Evolutionary conservation across 2,888 invertebrate genomes (phyloP), one percentile per base, ranked within the genome.

Genomic region (Dascillus cervinus): DNA sequence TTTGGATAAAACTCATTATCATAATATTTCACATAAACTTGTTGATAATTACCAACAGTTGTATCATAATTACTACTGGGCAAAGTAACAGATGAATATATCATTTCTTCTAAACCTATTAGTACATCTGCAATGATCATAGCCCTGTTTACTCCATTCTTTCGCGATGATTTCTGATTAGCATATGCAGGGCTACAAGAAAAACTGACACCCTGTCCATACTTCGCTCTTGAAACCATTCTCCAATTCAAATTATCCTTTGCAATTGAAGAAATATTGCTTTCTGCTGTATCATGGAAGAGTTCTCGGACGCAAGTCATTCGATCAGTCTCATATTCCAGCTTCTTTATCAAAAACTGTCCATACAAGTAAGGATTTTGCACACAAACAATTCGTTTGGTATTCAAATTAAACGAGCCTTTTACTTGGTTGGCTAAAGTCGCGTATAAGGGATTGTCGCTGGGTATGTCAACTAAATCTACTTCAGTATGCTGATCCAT

Each of bases 1-100:
- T 44, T 44, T 2, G 62, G 62, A 37, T 60, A 59, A 46, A 54
- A 63, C 34, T 63, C 62, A 29, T 52, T 44, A 32, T 63, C 62
- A 30, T 53, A 54, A 43, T 53, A 63, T 40, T 63, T 63, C 0
- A 62, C 60, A 38, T 46, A 58, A 2, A 60, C 61, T 3, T 41
- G 32, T 0, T 41, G 39, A 21, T 30, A 26, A 36, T 49, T 52
- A 4, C 55, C 56, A 15, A 37, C 29, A 1, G 56, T 54, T 1
- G 61, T 63, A 38, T 62, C 62, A 39, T 27, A 53, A 3, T 45
- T 43, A 11, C 13, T 14, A 13, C 46, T 37, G 4, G 60, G 56
- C 11, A 60, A 32, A 6, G 3, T 11, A 3, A 11, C 25, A 4
- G 2, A 4, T 9, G 3, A 2, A n/a, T 11, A n/a, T 15, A 26